phyloP scores from a whole-genome alignment of 2,888 invertebrate species.

The Papilio elwesi region DNA sequence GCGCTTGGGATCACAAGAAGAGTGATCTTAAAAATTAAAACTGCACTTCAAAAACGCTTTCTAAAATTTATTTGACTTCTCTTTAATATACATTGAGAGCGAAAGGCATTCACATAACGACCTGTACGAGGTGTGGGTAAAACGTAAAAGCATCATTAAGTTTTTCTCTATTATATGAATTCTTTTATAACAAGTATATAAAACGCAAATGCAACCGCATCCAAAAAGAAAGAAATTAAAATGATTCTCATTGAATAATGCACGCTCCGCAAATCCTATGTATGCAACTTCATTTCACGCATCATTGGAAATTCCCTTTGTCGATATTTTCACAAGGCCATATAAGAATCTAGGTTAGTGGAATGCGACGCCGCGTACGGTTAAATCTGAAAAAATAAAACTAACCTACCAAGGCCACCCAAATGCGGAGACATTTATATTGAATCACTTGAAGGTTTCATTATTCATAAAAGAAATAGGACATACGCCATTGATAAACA shows the following conservation, averaged over 20 bases:
- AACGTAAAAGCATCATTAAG: too few species aligned
- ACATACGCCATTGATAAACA: neutral
- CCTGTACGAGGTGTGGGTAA: too few species aligned
- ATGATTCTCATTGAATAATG: conserved; percentile 14
- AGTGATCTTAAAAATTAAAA: too few species aligned
- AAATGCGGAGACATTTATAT: neutral
- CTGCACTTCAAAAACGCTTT: too few species aligned
- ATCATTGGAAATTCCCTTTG: conserved; percentile 25
- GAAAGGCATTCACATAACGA: neutral
- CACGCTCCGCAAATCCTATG: conserved; percentile 18
- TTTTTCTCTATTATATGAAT: neutral
- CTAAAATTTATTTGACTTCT: neutral
- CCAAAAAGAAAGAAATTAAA: neutral
- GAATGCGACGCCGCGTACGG: conserved; percentile 6
- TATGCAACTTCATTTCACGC: conserved; percentile 20
- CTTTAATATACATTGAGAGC: neutral
- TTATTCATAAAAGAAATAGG: neutral
- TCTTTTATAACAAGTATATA: neutral
- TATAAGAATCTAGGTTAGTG: conserved; percentile 10
- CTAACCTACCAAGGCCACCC: conserved; percentile 36
- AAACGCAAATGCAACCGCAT: neutral
- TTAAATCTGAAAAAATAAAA: conserved; percentile 1
- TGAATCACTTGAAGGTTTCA: neutral
- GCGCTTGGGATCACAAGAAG: too few species aligned
- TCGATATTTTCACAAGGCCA: conserved; percentile 18